phyloP scores from a whole-genome alignment of 2,888 invertebrate genomes.

The Erannis defoliaria region DNA sequence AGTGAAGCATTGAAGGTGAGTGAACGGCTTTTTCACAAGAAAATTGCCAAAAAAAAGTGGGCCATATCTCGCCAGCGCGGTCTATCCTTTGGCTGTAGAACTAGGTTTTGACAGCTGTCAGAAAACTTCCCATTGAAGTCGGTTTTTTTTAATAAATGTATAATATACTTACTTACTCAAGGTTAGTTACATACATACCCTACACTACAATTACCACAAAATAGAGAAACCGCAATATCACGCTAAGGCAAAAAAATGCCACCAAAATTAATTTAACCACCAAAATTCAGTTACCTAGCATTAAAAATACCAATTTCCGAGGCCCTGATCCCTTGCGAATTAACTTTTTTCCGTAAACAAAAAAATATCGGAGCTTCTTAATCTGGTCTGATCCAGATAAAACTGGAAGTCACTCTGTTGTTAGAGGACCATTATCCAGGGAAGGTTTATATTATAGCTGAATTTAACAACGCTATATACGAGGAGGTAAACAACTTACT shows the following conservation, averaged over 20 bases:
- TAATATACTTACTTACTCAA: no score
- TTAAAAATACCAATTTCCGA: constrained; percentile 28
- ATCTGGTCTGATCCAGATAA: constrained; percentile 46
- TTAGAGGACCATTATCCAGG: constrained; percentile 31
- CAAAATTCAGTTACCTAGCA: constrained; percentile 18
- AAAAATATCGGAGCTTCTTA: constrained; percentile 46
- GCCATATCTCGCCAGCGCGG: no score
- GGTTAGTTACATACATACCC: no score
- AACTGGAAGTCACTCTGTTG: constrained; percentile 38
- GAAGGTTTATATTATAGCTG: neutral
- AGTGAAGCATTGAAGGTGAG: no score
- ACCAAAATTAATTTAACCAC: constrained; percentile 32
- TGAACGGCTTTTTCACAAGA: no score
- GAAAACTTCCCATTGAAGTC: no score
- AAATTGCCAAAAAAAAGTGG: no score
- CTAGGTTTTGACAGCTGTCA: no score
- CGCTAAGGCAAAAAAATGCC: neutral
- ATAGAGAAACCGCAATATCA: neutral
- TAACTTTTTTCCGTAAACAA: constrained; percentile 46
- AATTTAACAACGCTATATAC: no score
- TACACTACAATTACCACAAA: neutral
- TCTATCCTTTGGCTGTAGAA: no score
- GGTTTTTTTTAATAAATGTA: no score
- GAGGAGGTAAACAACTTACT: no score
- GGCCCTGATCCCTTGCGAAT: constrained; percentile 27